Evolutionary conservation across 2,888 invertebrate species (phyloP).

Genomic region (Panorpa germanica): DNA sequence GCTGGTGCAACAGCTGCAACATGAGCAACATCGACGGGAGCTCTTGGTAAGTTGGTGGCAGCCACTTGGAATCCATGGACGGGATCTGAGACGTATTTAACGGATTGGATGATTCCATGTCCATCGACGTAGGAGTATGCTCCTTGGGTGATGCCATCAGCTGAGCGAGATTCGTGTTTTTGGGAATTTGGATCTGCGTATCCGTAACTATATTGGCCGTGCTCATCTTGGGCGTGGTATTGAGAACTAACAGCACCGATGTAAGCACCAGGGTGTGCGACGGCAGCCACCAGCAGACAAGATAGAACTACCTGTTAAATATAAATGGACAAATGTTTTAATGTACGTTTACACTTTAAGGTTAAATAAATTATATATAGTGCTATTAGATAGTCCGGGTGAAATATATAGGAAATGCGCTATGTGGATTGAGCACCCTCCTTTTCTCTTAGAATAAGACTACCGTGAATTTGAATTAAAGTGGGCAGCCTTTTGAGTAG

Average conservation of each 20-base stretch:
- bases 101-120: slow-evolving; percentile 40
- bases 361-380: too few species aligned
- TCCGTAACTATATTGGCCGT: slow-evolving; percentile 41
- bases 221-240: slow-evolving; percentile 38
- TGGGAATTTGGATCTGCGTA: slow-evolving; percentile 43
- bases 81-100: slow-evolving; percentile 40
- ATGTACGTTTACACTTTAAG: too few species aligned
- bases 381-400: too few species aligned
- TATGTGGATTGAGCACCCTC: too few species aligned
- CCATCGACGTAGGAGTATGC: slow-evolving; percentile 52
- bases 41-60: slow-evolving; percentile 40
- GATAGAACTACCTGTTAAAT: too few species aligned
- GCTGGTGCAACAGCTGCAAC: slow-evolving; percentile 9
- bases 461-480: too few species aligned
- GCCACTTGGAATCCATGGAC: slow-evolving; percentile 42
- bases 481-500: too few species aligned
- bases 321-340: too few species aligned
- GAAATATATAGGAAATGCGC: too few species aligned
- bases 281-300: too few species aligned
- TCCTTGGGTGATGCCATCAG: slow-evolving; percentile 41
- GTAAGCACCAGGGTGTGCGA: too few species aligned
- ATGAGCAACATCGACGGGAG: slow-evolving; percentile 14
- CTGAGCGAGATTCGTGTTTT: slow-evolving; percentile 37
- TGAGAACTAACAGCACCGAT: slow-evolving; percentile 25
- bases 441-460: too few species aligned